These are phyloP conservation scores for Pristiophorus japonicus DNA, from an alignment of 2,113 vertebrate genomes.

Conservation along the genomic window DNA sequence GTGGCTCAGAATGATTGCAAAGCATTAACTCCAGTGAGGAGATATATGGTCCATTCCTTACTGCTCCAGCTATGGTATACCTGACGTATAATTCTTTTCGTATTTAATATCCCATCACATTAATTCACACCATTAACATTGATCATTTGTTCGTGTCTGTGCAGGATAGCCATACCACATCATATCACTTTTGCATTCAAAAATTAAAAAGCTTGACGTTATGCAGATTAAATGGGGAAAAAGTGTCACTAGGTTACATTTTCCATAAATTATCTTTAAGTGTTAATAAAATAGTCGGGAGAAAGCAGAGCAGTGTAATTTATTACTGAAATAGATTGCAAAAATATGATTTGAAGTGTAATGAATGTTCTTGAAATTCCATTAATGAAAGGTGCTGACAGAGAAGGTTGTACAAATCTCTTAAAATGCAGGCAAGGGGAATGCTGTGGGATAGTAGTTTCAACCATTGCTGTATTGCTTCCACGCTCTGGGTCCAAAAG, in stretches of 20 bases:
- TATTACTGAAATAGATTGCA: neutral
- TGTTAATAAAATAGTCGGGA: slow-evolving; percentile 13
- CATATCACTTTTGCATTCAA: slow-evolving; percentile 11
- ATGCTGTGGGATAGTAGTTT: neutral
- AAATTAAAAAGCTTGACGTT: slow-evolving; percentile 17
- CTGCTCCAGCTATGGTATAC: neutral
- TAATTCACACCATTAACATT: slow-evolving; percentile 32
- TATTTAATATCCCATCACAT: slow-evolving; percentile 30
- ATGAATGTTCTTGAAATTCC: slow-evolving; percentile 24
- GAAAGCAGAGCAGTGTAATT: slow-evolving; percentile 7
- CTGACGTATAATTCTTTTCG: slow-evolving; percentile 24
- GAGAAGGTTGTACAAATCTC: neutral
- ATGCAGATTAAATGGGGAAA: slow-evolving; percentile 24
- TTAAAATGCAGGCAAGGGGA: neutral
- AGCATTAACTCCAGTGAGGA: neutral
- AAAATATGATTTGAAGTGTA: slow-evolving; percentile 9
- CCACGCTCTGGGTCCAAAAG: no score
- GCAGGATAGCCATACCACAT: neutral
- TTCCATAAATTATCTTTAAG: slow-evolving; percentile 36
- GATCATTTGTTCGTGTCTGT: neutral
- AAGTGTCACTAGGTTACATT: slow-evolving; percentile 21
- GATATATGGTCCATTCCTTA: neutral
- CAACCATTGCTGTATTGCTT: neutral
- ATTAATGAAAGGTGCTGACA: slow-evolving; percentile 21
- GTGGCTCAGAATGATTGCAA: neutral